Evolutionary conservation across 2,113 vertebrate species (phyloP).

Genomic region (Clarias macrocephalus): DNA sequence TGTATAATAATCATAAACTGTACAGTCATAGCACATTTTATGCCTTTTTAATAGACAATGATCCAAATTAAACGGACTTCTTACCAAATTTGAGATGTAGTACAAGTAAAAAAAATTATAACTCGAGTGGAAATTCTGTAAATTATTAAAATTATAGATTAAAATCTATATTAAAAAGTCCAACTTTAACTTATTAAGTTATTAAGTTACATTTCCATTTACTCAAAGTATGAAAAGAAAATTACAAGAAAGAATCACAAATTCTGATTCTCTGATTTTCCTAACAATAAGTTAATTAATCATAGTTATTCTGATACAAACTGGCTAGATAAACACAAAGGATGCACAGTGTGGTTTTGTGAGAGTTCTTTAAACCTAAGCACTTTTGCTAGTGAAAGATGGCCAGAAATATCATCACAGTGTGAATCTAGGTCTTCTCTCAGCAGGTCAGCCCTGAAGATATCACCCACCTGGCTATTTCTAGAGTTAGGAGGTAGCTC

Average conservation of each 20-base stretch:
- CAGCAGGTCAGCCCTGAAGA: neutral
- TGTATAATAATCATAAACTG: neutral
- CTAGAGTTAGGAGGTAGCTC: neutral
- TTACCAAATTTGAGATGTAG: neutral
- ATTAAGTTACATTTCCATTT: neutral
- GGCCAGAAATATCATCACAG: neutral
- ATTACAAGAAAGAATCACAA: neutral
- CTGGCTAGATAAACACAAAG: neutral
- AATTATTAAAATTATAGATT: neutral
- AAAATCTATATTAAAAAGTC: neutral
- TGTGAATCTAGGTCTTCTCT: slow-evolving; percentile 2
- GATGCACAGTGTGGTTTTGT: neutral
- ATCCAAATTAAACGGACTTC: neutral
- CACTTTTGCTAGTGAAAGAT: neutral
- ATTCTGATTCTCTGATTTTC: neutral
- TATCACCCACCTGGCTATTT: neutral
- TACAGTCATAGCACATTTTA: neutral
- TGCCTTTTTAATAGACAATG: neutral
- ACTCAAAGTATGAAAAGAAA: neutral
- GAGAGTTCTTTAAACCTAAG: neutral
- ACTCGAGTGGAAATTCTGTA: neutral
- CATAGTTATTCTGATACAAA: neutral
- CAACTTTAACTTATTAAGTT: neutral
- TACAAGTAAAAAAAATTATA: neutral
- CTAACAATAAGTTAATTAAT: neutral